Evolutionary conservation across 2,113 vertebrate species (phyloP), one percentile per base, ranked within the genome.

Genomic region (Numida meleagris): DNA sequence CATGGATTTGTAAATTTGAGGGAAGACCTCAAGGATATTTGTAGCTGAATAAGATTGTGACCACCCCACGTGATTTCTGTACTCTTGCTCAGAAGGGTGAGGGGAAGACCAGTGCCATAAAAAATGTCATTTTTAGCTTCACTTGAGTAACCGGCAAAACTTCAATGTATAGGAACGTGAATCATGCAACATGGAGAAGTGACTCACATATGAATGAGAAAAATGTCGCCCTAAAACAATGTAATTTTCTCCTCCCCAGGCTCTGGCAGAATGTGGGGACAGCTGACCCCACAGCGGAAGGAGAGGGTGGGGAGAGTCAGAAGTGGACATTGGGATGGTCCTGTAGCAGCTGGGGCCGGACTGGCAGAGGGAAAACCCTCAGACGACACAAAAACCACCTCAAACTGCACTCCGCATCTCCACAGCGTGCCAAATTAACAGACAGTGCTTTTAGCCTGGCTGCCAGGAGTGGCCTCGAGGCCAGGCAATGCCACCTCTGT

Each of bases 371-470:
- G 31, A 9, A 61, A 40, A 9, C 25, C 29, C 66, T 14, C 29
- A 4, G 53, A 31, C 31, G 29, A 55, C n/a, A 27, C 45, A 38
- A 7, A 38, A 16, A 81, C 14, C 10, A 42, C 11, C 36, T 18
- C 45, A 6, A 29, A 25, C 6, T 1, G 27, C 65, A 40, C 58
- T 31, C 70, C 45, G 70, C 45, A 67, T 19, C 45, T 40, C 19
- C 27, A 8, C 24, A 33, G 62, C 31, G 0, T n/a, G 13, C 2
- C 0, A 1, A 24, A 12, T 18, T 19, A 25, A 46, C 8, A 46
- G 38, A 29, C 12, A 0, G 8, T 16, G 7, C 20, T 34, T 48
- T 14, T 0, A 0, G 76, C n/a, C n/a, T n/a, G n/a, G n/a, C n/a
- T n/a, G n/a, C n/a, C n/a, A n/a, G n/a, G n/a, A n/a, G n/a, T 6